Evolutionary conservation across 2,113 vertebrate genomes (phyloP), one percentile per base, ranked within the genome.

Genomic region (Macrotus californicus): DNA sequence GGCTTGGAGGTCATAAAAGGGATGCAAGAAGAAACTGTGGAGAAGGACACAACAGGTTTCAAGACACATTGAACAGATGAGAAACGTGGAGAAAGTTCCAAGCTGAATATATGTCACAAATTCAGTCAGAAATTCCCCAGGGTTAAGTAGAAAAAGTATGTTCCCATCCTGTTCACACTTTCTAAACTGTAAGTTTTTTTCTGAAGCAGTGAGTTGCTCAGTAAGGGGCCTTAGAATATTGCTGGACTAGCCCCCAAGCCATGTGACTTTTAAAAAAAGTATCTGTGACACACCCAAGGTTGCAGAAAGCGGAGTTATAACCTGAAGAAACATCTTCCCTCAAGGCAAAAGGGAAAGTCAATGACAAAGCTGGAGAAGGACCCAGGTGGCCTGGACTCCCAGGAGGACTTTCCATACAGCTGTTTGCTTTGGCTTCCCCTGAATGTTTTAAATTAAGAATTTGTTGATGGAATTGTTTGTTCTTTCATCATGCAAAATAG

Each of bases 371-470:
- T 56, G 31, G 18, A 39, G 50, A 39, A 67, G 76, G 75, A 92
- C n/a, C 59, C 69, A 21, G 61, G 67, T 34, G 39, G 67, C 21
- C 36, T 56, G 36, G 66, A 36, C 29, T 84, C 54, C 67, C 61
- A 56, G 41, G 10, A 19, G 48, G 88, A 72, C 36, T 50, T 21
- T 34, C 7, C 22, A 66, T 41, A 76, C 13, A 77, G 85, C 59
- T 64, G 22, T 52, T 14, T 43, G 75, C 26, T 36, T 59, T 8
- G 3, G 70, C 79, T 69, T 29, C n/a, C 52, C 7, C 22, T 2
- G 9, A 70, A 34, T 2, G 46, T 52, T 94, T 94, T 73, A 84
- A 69, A 96, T 80, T 43, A 94, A 92, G 52, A 88, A n/a, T 90
- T 36, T 67, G 48, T 39, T 77, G 67, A 95, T 70, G 39, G 24